Base-by-base conservation (phyloP, 1,140 invertebrate genomes). In the Geopemphigus sp. region DNA sequence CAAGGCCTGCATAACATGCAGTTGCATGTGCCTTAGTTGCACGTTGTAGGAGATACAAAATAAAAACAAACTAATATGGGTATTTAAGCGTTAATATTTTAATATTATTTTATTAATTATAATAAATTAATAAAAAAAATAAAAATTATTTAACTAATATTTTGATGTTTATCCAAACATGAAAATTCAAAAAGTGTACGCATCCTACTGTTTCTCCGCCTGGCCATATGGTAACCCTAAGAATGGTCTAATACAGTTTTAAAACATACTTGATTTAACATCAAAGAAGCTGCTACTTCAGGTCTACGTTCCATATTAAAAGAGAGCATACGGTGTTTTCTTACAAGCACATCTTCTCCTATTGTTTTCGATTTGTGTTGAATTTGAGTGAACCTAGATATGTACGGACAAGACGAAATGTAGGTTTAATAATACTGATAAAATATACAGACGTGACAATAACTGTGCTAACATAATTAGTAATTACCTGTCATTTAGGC, bases 401-500 rank as follows among this genome's bases (percentile, higher is more conserved):
- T 39, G 4, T 50, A 50, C 3, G 59, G 45, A 39, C 4, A 54
- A n/a, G 19, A 54, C 1, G 12, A 17, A 0, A 50, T 11, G 2
- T 54, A 8, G 26, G 19, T 24, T 22, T 47, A 45, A 45, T 39
- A 22, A 22, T 11, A 22, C 1, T 72, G 12, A 72, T 12, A 11
- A 17, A 24, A 29, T 11, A 12, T 45, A 6, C 2, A 59, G 47
- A 50, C 1, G 14, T 74, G 4, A 22, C 0, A 12, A 45, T 12
- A 1, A 10, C 0, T 11, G 12, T 12, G 4, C 3, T 22, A 10
- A 59, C 29, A 3, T n/a, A n/a, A n/a, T n/a, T n/a, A n/a, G n/a
- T n/a, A n/a, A n/a, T 39, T 78, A 78, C 74, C 74, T 78, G 39
- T 78, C 74, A 14, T 78, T 57, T 6, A 78, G 45, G 11, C 74